Evolutionary conservation across 2,113 vertebrate genomes (phyloP).

Genomic region (Corydoras maculifer): DNA sequence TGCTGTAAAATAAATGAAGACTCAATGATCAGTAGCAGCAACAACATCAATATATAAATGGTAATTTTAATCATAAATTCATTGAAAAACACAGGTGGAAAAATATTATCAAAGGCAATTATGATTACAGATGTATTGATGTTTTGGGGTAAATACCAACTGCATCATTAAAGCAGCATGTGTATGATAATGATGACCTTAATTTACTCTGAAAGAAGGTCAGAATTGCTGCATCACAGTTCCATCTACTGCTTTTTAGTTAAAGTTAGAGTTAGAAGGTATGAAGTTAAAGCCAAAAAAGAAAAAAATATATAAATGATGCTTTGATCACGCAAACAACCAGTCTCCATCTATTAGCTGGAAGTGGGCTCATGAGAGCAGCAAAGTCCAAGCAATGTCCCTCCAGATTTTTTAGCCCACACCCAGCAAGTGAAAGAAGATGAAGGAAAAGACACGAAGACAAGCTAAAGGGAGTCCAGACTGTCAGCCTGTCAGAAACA

Average conservation of each 20-base stretch:
- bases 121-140: too few species aligned
- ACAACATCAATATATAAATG: too few species aligned
- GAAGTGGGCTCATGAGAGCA: conserved; percentile 12
- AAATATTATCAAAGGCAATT: too few species aligned
- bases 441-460: not conserved
- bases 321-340: conserved; percentile 25
- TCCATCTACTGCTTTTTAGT: not conserved
- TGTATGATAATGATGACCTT: too few species aligned
- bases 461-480: conserved; percentile 2
- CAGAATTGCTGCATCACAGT: not conserved
- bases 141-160: too few species aligned
- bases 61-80: too few species aligned
- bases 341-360: conserved; percentile 27
- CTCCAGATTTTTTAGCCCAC: conserved; percentile 10
- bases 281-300: not conserved
- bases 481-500: conserved; percentile 1
- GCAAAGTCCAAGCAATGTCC: conserved; percentile 5
- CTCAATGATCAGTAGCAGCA: too few species aligned
- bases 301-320: conserved; percentile 24
- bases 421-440: not conserved
- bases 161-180: too few species aligned
- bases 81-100: too few species aligned
- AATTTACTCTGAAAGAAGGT: too few species aligned
- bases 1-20: too few species aligned
- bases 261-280: not conserved